These are phyloP conservation scores for Notarius lentiginosus DNA, from an alignment of 2,113 vertebrate species.

Conservation along the genomic window DNA sequence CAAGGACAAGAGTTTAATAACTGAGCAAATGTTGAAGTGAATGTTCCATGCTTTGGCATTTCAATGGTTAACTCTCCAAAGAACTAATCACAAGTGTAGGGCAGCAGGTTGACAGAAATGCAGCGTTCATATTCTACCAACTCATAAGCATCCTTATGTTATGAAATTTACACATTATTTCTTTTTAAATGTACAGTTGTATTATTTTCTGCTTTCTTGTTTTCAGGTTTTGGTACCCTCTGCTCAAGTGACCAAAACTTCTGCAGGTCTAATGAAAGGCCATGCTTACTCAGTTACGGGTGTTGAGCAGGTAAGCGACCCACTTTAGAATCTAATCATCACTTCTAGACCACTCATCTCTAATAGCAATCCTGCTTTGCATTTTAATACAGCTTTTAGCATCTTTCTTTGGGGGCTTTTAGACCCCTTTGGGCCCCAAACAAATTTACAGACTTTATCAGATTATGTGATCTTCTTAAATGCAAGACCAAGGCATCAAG, in stretches of 20 bases:
- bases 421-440: neutral
- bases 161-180: neutral
- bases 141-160: neutral
- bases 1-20: neutral
- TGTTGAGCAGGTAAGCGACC: conserved; percentile 80
- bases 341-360: neutral
- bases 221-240: conserved; percentile 76
- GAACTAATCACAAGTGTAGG: neutral
- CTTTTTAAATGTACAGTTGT: neutral
- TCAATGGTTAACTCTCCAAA: neutral
- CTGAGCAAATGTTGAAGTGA: neutral
- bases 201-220: neutral
- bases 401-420: neutral
- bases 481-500: neutral
- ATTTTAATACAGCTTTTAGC: neutral
- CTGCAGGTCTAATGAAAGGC: conserved; percentile 84
- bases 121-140: neutral
- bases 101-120: neutral
- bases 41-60: neutral
- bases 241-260: conserved; percentile 81
- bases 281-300: conserved; percentile 95
- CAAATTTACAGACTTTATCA: neutral
- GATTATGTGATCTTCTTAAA: neutral
- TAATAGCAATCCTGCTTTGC: neutral
- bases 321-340: neutral